Percentiles rank a stretch among this genome's conserved stretches.
phyloP scores from a whole-genome alignment of 2,113 vertebrate species.

The Cebidichthys violaceus region DNA sequence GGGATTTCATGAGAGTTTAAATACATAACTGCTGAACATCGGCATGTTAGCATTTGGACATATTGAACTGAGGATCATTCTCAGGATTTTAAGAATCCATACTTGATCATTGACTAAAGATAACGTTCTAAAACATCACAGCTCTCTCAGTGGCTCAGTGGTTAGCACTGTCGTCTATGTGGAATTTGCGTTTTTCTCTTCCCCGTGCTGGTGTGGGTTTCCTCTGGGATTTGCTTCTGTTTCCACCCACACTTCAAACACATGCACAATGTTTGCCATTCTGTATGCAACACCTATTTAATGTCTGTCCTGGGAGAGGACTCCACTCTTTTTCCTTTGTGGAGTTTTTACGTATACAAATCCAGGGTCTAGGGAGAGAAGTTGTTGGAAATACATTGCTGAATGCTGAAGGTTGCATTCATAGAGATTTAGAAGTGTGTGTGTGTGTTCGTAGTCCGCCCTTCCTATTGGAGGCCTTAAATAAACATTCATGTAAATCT shows the following conservation, averaged over 20 bases:
- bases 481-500: not conserved
- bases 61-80: not conserved
- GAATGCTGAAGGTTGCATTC: not conserved
- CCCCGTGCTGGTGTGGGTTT: not conserved
- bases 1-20: not conserved
- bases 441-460: not conserved
- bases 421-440: not conserved
- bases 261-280: not conserved
- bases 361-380: not conserved
- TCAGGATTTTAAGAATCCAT: not conserved
- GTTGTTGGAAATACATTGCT: not conserved
- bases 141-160: not conserved
- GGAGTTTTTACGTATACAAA: not conserved
- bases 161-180: not conserved
- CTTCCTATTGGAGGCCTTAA: not conserved
- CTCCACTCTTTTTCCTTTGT: not conserved
- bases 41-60: not conserved
- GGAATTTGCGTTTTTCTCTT: not conserved
- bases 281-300: not conserved
- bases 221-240: not conserved
- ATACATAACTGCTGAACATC: not conserved
- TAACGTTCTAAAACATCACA: not conserved
- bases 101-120: not conserved
- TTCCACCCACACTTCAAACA: not conserved
- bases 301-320: not conserved